Evolutionary conservation across 2,113 vertebrate genomes (phyloP), one percentile per base, ranked within the genome.

Genomic region (Turdus rufiventris): DNA sequence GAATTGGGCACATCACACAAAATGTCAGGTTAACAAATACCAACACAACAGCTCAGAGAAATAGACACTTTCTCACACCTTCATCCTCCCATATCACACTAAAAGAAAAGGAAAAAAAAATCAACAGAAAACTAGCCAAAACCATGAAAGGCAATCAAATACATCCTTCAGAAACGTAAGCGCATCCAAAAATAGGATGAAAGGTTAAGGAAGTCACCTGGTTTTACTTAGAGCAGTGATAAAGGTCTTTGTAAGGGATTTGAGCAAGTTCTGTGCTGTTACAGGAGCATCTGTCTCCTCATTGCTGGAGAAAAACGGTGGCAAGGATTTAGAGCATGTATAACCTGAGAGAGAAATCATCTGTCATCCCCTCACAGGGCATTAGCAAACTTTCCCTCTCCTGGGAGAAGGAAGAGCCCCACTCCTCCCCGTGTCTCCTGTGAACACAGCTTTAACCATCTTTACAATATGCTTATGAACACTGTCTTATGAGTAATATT

Each of bases 321-420:
- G 70, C 23, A 6, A 82, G 77, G 77, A 95, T 95, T 88, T 89
- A 58, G 71, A 88, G 84, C 20, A 5, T 73, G 40, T 63, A 90
- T 87, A 93, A 96, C 84, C 85, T 36, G 26, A 91, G 67, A 91
- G 79, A 93, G 67, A 91, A 96, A 89, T 92, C 74, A 93, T 89
- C 74, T 85, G 74, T 87, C 85, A 60, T 61, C 75, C 89, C 57
- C 26, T 92, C 50, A 50, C 7, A 2, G 85, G 61, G 26, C 58
- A 76, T 89, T 73, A 89, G 81, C 78, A 95, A 96, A 89, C 53
- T 81, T 84, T 45, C 33, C 26, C 43, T 89, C 78, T 88, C 67
- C 50, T 58, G 75, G 67, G 50, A 93, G 54, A 76, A 74, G 21
- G 16, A 88, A 85, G 33, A 91, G 29, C 36, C 42, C 17, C 42